Base-by-base conservation (phyloP, 2,113 vertebrate species). In the Sceloporus undulatus region DNA sequence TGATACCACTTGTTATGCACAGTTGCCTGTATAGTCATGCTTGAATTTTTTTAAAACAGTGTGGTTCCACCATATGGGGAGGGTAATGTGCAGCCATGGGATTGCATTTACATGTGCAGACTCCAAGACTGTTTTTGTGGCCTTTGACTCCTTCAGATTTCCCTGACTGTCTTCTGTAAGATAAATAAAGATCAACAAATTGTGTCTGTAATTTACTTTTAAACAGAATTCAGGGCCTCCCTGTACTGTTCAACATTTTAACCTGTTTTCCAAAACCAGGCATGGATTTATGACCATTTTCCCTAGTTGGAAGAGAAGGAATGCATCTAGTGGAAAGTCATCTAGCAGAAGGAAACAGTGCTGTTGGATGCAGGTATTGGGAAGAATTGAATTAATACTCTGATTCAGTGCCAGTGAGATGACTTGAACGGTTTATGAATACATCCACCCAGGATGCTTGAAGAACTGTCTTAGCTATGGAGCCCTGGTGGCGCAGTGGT, bases 281-380 rank as follows among this genome's bases (percentile, higher is more conserved):
- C 1, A 14, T 16, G 4, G 4, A 62, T 18, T 62, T 62, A 18
- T 16, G 59, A 62, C 59, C 59, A 14, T 5, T 52, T 9, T 11
- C 2, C 34, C 52, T 56, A 88, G 29, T 34, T 89, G 74, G 34
- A 87, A 90, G 75, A 87, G 79, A 29, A 84, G 79, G 27, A 56
- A 90, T 11, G 80, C 52, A 79, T 34, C 0, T 8, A 84, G 52
- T 38, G 79, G 66, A 92, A 92, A 56, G 79, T 1, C 27, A 65
- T 86, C 27, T 71, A 66, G 59, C 38, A 25, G 19, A 74, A 91
- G 71, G 18, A n/a, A 74, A 78, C 13, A 87, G 23, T n/a, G 8
- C 82, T 89, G 38, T 52, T 85, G 19, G n/a, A 19, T 29, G 54
- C 83, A 71, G 34, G 21, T 82, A 29, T 75, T 23, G 75, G 79